These are phyloP conservation scores for Ischnura elegans DNA, from an alignment of 2,888 invertebrate genomes.

Conservation along the genomic window DNA sequence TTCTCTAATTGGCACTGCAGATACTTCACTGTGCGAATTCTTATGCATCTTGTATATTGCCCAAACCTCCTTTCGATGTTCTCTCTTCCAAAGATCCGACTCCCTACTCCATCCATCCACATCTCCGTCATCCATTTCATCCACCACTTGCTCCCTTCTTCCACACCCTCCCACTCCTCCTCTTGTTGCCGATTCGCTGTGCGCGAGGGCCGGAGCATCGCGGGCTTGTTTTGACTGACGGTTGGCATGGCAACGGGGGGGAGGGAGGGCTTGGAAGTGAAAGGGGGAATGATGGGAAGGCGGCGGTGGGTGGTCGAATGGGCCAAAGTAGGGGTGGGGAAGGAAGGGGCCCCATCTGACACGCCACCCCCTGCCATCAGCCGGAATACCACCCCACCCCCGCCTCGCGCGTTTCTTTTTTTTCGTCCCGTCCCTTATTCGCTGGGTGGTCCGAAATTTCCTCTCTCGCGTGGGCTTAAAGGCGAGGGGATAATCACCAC, in stretches of 20 bases:
- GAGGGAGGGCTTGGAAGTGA: neutral
- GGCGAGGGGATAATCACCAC: neutral
- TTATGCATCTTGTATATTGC: too few species aligned
- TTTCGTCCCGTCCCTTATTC: neutral
- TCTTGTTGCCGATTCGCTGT: slow-evolving; percentile 4
- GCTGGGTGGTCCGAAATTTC: slow-evolving; percentile 29
- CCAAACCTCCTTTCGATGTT: neutral
- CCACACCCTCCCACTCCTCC: neutral
- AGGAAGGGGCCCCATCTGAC: neutral
- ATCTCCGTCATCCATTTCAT: too few species aligned
- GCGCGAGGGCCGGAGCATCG: slow-evolving; percentile 2
- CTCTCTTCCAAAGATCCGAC: too few species aligned
- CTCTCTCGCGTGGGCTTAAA: slow-evolving; percentile 2
- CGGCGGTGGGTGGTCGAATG: neutral
- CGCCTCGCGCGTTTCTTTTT: neutral
- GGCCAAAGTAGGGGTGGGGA: neutral
- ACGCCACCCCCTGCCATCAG: neutral
- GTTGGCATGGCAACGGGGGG: slow-evolving; percentile 42
- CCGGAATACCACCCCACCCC: neutral
- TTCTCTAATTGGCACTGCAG: too few species aligned
- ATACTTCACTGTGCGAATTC: too few species aligned
- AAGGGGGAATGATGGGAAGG: neutral
- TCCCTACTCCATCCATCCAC: too few species aligned
- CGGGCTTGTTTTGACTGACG: slow-evolving; percentile 37
- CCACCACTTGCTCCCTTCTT: too few species aligned